A percentile compares a stretch with the other conserved stretches of the same genome.
These are phyloP conservation scores for Limnodromus scolopaceus DNA, from an alignment of 2,797 vertebrate genomes.

Conservation along the genomic window DNA sequence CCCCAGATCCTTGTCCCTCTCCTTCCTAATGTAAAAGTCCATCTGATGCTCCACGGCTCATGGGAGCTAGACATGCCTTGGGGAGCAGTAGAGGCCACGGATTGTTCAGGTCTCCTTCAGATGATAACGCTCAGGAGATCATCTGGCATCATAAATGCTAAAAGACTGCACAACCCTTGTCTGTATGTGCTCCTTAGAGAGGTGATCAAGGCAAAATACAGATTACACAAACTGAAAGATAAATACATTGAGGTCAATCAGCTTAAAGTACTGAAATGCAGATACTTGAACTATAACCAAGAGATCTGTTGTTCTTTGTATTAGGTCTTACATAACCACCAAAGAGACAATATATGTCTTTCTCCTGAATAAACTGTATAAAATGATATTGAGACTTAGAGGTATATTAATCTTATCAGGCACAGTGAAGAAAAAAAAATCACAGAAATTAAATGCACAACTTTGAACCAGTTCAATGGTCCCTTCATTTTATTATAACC, in stretches of 20 bases:
- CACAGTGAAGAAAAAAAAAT: background rate
- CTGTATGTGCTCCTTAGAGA: background rate
- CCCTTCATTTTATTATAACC: constrained; percentile 6
- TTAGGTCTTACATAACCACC: background rate
- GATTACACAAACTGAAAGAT: background rate
- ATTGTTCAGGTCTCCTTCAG: background rate
- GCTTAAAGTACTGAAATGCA: background rate
- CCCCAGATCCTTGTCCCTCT: background rate
- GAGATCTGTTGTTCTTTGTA: background rate
- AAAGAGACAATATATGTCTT: background rate
- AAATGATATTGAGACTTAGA: background rate
- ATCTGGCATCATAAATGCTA: background rate
- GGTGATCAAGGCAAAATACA: background rate
- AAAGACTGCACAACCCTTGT: background rate
- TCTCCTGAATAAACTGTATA: background rate
- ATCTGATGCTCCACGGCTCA: background rate
- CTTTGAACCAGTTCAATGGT: background rate
- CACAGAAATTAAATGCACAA: background rate
- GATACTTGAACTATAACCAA: background rate
- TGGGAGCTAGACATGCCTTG: background rate
- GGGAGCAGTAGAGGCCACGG: background rate
- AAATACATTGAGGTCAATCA: background rate
- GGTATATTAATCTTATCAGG: background rate
- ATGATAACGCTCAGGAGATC: background rate
- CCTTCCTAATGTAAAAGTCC: background rate